These are phyloP conservation scores for Thumatha senex DNA, from an alignment of 2,888 invertebrate species.

Conservation along the genomic window DNA sequence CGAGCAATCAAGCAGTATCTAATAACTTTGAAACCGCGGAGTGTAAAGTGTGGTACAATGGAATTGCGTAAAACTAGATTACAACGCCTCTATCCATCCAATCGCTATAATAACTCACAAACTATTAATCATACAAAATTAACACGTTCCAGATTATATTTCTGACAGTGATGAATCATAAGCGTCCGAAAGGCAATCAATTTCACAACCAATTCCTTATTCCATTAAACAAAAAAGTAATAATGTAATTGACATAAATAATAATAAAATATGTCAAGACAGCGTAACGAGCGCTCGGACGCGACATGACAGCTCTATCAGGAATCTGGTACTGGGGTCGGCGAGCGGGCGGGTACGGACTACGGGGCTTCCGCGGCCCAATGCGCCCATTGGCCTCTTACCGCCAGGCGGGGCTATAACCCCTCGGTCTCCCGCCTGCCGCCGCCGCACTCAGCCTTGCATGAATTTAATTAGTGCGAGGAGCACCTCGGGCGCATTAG, in stretches of 20 bases:
- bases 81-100: slow-evolving; percentile 47
- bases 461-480: slow-evolving; percentile 83
- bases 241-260: slow-evolving; percentile 84
- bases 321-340: slow-evolving; percentile 72
- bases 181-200: slow-evolving; percentile 81
- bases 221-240: slow-evolving; percentile 83
- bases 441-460: slow-evolving; percentile 73
- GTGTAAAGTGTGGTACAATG: slow-evolving; percentile 52
- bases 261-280: slow-evolving; percentile 83
- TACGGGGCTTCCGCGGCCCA: slow-evolving; percentile 29
- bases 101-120: slow-evolving; percentile 67
- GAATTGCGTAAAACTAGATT: slow-evolving; percentile 78
- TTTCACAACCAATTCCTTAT: slow-evolving; percentile 82
- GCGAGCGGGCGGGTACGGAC: slow-evolving; percentile 27
- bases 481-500: slow-evolving; percentile 83
- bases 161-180: slow-evolving; percentile 82
- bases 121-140: slow-evolving; percentile 82
- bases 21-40: slow-evolving; percentile 38
- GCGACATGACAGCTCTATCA: slow-evolving; percentile 82
- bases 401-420: slow-evolving; percentile 39
- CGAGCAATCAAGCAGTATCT: slow-evolving; percentile 51
- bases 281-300: slow-evolving; percentile 78
- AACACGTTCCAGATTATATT: slow-evolving; percentile 79
- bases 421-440: slow-evolving; percentile 35
- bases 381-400: slow-evolving; percentile 50